Evolutionary conservation across 2,113 vertebrate species (phyloP).

Genomic region (Maccullochella peelii): DNA sequence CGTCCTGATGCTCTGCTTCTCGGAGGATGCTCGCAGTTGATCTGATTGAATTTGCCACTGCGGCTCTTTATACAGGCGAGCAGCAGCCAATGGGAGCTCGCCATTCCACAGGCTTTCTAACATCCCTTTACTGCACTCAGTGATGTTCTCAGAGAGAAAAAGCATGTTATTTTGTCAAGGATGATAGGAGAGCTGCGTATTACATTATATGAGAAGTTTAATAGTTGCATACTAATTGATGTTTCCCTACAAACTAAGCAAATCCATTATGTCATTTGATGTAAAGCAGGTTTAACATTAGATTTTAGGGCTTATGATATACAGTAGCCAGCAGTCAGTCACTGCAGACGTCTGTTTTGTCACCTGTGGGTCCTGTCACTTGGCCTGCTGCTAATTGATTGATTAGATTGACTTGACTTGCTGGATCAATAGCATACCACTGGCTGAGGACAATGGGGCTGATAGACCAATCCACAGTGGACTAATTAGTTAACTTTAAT

Average conservation of each 20-base stretch:
- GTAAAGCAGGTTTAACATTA: neutral
- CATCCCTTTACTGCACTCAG: constrained; percentile 41
- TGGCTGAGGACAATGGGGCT: constrained; percentile 41
- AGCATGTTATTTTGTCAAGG: constrained; percentile 14
- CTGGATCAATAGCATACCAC: constrained; percentile 56
- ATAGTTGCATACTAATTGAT: neutral
- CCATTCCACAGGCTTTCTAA: constrained; percentile 53
- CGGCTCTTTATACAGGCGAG: constrained; percentile 76
- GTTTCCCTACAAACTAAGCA: neutral
- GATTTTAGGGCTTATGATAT: neutral
- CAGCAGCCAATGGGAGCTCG: constrained; percentile 80
- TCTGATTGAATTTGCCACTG: constrained; percentile 80
- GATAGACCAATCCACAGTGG: constrained; percentile 32
- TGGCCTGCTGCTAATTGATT: constrained; percentile 43
- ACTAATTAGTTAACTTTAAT: constrained; percentile 60
- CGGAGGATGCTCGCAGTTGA: constrained; percentile 72
- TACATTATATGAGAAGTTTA: neutral
- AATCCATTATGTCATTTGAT: neutral
- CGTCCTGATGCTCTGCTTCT: neutral
- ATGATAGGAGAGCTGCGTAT: neutral
- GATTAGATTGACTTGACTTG: constrained; percentile 58
- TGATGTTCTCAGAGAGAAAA: constrained; percentile 14
- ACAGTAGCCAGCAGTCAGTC: neutral
- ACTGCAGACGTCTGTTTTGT: constrained; percentile 33
- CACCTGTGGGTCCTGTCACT: constrained; percentile 42